Evolutionary conservation across 2,888 invertebrate genomes (phyloP).

Genomic region (Miltochrista miniata): DNA sequence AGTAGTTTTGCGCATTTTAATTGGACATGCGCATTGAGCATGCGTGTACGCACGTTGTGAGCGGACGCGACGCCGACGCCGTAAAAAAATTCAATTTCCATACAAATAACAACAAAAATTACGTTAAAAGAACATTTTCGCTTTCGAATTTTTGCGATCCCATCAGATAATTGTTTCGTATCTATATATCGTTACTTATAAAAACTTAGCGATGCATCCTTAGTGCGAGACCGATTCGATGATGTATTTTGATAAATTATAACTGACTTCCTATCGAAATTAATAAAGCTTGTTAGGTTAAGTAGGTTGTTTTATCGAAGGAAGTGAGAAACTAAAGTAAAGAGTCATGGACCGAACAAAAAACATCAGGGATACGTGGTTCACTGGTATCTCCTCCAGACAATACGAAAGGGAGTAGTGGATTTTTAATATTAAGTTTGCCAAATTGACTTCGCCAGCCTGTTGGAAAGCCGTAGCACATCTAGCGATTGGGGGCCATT

Average conservation of each 20-base stretch:
- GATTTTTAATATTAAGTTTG: no score
- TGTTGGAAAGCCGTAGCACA: no score
- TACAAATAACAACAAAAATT: slow-evolving; percentile 74
- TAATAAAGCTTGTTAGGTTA: slow-evolving; percentile 15
- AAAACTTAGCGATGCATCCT: slow-evolving; percentile 75
- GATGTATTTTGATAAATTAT: slow-evolving; percentile 54
- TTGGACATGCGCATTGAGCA: slow-evolving; percentile 66
- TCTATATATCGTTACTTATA: slow-evolving; percentile 52
- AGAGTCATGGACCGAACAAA: background rate
- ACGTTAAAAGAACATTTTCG: slow-evolving; percentile 59
- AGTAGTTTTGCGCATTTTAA: slow-evolving; percentile 55
- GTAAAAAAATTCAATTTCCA: slow-evolving; percentile 69
- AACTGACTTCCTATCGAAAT: slow-evolving; percentile 34
- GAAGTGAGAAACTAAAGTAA: background rate
- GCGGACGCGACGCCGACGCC: slow-evolving; percentile 41
- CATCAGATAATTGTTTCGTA: slow-evolving; percentile 65
- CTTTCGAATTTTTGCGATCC: slow-evolving; percentile 61
- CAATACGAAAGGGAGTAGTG: no score
- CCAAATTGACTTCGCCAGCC: no score
- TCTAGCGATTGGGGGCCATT: no score
- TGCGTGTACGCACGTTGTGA: slow-evolving; percentile 71
- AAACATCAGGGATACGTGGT: no score
- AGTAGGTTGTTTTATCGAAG: background rate
- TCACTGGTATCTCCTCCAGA: no score
- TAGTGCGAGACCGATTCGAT: slow-evolving; percentile 41